A percentile compares a stretch with the other conserved stretches of the same genome.
phyloP scores from a whole-genome alignment of 1,140 invertebrate genomes.

The Lamellibrachia luymesi region DNA sequence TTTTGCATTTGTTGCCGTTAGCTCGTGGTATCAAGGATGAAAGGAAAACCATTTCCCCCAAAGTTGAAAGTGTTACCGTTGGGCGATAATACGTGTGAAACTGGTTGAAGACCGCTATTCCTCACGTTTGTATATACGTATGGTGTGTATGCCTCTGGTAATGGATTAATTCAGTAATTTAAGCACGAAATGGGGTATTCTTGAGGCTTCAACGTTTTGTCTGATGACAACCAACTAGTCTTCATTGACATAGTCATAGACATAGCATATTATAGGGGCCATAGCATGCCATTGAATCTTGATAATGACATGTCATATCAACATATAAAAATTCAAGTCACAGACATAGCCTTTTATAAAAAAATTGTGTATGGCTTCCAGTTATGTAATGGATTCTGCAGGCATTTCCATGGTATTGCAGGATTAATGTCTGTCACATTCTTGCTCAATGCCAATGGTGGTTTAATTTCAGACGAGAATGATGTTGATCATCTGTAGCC shows the following conservation, averaged over 20 bases:
- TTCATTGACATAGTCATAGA: too few relatives aligned
- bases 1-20: background rate
- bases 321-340: too few relatives aligned
- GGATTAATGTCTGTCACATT: background rate
- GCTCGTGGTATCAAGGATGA: background rate
- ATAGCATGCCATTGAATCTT: too few relatives aligned
- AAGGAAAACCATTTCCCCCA: background rate
- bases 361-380: too few relatives aligned
- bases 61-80: background rate
- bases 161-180: background rate
- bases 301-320: too few relatives aligned
- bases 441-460: background rate
- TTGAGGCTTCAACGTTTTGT: background rate
- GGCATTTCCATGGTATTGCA: background rate
- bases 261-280: too few relatives aligned
- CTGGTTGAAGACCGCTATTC: background rate
- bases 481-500: background rate
- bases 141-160: background rate
- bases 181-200: background rate
- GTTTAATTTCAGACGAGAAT: background rate
- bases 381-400: too few relatives aligned
- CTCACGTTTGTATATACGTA: too few relatives aligned
- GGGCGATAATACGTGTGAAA: background rate
- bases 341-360: too few relatives aligned
- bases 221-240: background rate